Percentiles rank a stretch among this genome's conserved stretches.
Conservation (phyloP, 2,888 invertebrate genomes). For the Dolichopus griseipennis region DNA sequence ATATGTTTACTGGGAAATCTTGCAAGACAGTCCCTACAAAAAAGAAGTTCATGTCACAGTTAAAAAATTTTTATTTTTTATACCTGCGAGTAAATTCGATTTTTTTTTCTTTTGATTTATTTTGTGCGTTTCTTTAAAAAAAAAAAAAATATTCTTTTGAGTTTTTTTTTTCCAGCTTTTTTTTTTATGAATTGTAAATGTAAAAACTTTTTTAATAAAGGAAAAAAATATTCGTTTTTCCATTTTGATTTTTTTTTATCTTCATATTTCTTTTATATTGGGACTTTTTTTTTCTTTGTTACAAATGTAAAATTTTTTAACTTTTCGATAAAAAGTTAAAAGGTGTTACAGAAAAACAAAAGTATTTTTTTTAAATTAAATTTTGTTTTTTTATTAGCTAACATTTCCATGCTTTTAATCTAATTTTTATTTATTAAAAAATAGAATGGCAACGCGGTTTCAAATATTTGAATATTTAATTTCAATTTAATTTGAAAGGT, state of each 20-base stretch:
- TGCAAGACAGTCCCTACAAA: too few relatives aligned
- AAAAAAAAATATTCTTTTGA: neutral
- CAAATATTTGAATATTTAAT: too few relatives aligned
- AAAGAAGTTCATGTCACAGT: too few relatives aligned
- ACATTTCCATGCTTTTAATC: neutral
- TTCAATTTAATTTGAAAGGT: too few relatives aligned
- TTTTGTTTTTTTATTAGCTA: neutral
- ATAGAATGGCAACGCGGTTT: too few relatives aligned
- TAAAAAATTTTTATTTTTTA: too few relatives aligned
- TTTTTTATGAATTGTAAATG: constrained; percentile 1
- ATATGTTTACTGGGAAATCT: too few relatives aligned
- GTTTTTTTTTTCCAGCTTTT: neutral
- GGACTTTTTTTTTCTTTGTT: too few relatives aligned
- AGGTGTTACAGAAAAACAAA: neutral
- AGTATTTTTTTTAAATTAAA: neutral
- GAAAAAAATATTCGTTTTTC: neutral
- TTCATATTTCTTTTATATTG: too few relatives aligned
- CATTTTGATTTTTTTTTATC: neutral
- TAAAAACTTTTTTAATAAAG: constrained; percentile 6
- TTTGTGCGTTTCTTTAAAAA: neutral
- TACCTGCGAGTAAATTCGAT: neutral
- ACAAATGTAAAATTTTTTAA: neutral
- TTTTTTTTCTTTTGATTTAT: neutral
- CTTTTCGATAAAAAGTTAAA: neutral
- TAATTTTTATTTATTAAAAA: neutral